Base-by-base conservation (phyloP, 2,113 vertebrate genomes). In the Sturnira hondurensis region DNA sequence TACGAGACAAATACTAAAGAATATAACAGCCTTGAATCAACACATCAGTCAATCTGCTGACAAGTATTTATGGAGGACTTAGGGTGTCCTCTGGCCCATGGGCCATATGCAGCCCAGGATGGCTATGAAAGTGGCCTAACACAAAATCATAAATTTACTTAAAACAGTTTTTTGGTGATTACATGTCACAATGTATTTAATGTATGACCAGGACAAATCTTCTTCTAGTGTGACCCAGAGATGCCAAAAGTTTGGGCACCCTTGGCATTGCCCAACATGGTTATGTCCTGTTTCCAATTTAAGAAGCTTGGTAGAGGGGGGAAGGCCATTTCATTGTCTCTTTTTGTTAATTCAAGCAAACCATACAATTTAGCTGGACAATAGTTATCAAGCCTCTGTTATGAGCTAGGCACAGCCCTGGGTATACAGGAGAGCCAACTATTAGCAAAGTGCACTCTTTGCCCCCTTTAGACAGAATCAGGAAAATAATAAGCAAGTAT, bases 321-420 rank as follows among this genome's bases (percentile, higher is more conserved):
- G 2, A 63, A 36, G 36, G 33, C 81, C 43, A 61, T 73, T 77
- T 63, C 43, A 94, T 47, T 63, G 9, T 76, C 52, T 88, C 15
- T 54, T 88, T 52, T 71, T 91, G 70, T 78, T 43, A 17, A 88
- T 36, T 73, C 63, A 76, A 52, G 70, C 13, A 81, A 86, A 85
- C 38, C 80, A 41, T 41, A 71, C 33, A n/a, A 86, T 88, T 26
- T 56, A 87, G 36, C 56, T 86, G 61, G 70, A 70, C 58, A 91
- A 63, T 67, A 95, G 85, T 94, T 92, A 95, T 56, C n/a, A 88
- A 94, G 86, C 20, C 16, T 95, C 36, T 88, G 28, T 93, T 93
- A 78, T 47, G 19, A 93, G 36, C 87, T 3, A 58, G 5, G 14
- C 19, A 65, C 16, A 76, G 63, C 43, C 73, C 13, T 65, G 7